phyloP scores from a whole-genome alignment of 2,888 invertebrate species.

The Incurvaria masculella region DNA sequence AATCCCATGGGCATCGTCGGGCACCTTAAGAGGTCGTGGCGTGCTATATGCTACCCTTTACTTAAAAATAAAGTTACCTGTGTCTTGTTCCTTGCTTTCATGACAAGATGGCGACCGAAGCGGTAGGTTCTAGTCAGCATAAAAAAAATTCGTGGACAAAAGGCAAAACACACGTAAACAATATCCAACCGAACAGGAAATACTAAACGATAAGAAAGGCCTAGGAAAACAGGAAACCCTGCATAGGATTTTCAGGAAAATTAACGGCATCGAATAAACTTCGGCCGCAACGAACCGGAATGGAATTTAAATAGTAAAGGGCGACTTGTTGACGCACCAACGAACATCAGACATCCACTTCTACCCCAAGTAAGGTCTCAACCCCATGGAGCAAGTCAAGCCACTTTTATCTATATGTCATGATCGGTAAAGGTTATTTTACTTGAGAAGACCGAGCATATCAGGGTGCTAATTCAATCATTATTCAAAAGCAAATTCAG shows the following conservation, averaged over 20 bases:
- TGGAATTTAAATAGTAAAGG: constrained; percentile 55
- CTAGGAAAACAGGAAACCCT: constrained; percentile 34
- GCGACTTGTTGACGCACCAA: constrained; percentile 28
- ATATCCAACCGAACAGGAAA: too few relatives aligned
- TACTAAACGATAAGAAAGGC: too few relatives aligned
- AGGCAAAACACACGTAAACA: too few relatives aligned
- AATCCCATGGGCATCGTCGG: too few relatives aligned
- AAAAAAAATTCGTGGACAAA: too few relatives aligned
- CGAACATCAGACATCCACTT: constrained; percentile 15
- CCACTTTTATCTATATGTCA: not conserved
- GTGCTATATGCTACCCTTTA: too few relatives aligned
- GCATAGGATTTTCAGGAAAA: constrained; percentile 47
- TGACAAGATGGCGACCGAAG: too few relatives aligned
- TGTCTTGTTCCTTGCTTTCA: too few relatives aligned
- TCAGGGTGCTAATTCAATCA: not conserved
- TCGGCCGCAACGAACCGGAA: constrained; percentile 55
- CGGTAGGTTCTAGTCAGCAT: too few relatives aligned
- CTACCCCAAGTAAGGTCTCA: not conserved
- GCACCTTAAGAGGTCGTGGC: too few relatives aligned
- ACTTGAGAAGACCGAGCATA: not conserved
- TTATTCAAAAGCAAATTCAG: not conserved
- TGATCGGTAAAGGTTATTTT: not conserved
- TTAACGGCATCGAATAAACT: constrained; percentile 55
- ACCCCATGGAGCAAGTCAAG: not conserved
- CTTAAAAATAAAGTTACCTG: too few relatives aligned